Evolutionary conservation across 2,113 vertebrate genomes (phyloP).

Genomic region (Calyptomena viridis): DNA sequence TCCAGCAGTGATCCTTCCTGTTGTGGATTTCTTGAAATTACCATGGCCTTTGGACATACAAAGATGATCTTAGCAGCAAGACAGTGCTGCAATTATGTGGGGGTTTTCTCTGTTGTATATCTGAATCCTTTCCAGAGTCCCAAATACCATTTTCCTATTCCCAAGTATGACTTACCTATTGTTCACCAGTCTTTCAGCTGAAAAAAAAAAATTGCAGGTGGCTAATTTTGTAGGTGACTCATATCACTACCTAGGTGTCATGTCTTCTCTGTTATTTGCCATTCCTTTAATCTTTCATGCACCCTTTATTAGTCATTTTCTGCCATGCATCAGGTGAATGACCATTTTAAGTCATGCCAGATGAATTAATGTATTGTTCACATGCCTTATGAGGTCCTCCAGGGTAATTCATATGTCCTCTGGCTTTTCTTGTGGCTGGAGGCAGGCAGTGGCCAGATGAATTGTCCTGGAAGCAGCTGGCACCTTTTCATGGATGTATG

Average conservation of each 20-base stretch:
- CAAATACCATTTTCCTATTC: background rate
- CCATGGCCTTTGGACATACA: background rate
- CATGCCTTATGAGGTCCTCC: background rate
- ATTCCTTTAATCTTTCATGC: conserved; percentile 1
- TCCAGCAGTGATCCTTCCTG: background rate
- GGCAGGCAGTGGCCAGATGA: background rate
- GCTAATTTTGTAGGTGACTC: conserved; percentile 25
- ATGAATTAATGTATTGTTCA: background rate
- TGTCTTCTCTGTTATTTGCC: conserved; percentile 26
- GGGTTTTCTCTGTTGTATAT: background rate
- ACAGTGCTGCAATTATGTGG: background rate
- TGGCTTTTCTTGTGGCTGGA: background rate
- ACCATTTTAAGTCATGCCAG: background rate
- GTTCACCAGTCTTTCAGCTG: background rate
- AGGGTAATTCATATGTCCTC: background rate
- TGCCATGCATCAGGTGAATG: background rate
- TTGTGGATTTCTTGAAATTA: background rate
- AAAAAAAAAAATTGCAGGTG: background rate
- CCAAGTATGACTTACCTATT: background rate
- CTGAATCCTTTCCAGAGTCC: background rate
- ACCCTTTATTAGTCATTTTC: conserved; percentile 2
- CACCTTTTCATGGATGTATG: background rate
- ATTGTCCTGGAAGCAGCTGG: background rate
- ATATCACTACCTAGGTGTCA: background rate
- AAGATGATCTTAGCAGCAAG: background rate